Percentiles rank a stretch among this genome's conserved stretches.
Conservation (phyloP, 2,888 invertebrate species). For the Dryobotodes eremita region DNA sequence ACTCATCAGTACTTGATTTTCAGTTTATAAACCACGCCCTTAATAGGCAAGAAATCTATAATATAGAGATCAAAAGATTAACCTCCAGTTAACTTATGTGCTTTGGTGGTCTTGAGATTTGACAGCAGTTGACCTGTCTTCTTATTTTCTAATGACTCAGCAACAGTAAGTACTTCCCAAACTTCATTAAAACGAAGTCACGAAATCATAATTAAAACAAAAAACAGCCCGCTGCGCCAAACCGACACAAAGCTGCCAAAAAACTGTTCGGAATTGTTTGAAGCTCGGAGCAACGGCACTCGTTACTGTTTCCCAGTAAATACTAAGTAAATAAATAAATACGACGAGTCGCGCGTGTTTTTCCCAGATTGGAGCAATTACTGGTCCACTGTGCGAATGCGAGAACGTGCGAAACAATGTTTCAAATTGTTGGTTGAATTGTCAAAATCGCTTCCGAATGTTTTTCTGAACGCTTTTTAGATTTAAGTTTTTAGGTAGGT, state of each 20-base stretch:
- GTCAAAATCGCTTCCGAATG: conserved; percentile 66
- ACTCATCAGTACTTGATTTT: not conserved
- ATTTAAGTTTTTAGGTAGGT: conserved; percentile 30
- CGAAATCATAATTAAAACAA: conserved; percentile 66
- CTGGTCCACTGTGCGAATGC: conserved; percentile 63
- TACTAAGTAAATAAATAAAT: conserved; percentile 90
- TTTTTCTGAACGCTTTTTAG: conserved; percentile 47
- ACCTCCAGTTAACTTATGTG: not conserved
- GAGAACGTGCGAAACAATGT: conserved; percentile 70
- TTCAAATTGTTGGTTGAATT: conserved; percentile 74
- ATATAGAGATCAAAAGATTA: not conserved
- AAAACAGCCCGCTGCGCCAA: conserved; percentile 57
- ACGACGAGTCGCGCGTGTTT: conserved; percentile 84
- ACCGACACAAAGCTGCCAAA: conserved; percentile 62
- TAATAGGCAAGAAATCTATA: too few species aligned
- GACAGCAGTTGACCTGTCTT: not conserved
- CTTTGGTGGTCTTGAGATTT: not conserved
- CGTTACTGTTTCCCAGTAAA: conserved; percentile 86
- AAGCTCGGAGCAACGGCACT: conserved; percentile 68
- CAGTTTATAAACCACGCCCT: too few species aligned
- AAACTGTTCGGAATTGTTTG: conserved; percentile 63
- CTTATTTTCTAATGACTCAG: not conserved
- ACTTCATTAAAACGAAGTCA: conserved; percentile 61
- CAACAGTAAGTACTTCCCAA: conserved; percentile 16
- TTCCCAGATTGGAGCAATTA: conserved; percentile 88